These are phyloP conservation scores for Argyrosomus japonicus DNA, from an alignment of 2,113 vertebrate genomes.

Conservation along the genomic window DNA sequence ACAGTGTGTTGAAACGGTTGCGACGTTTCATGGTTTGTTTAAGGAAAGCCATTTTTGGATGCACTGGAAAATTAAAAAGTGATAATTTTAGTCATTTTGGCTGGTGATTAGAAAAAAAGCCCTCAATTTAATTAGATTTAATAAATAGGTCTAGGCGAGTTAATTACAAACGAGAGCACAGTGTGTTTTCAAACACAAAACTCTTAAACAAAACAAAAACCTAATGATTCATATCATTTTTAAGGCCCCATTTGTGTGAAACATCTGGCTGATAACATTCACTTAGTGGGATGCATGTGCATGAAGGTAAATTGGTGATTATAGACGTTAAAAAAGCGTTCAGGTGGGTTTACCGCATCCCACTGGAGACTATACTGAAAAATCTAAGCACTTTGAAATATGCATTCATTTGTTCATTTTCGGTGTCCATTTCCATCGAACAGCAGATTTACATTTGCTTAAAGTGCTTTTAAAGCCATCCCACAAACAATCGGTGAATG, in stretches of 20 bases:
- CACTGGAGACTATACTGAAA: slow-evolving; percentile 4
- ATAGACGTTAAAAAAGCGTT: slow-evolving; percentile 23
- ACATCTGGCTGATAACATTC: slow-evolving; percentile 48
- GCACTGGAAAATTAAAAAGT: not conserved
- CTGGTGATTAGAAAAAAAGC: not conserved
- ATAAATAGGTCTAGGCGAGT: slow-evolving; percentile 10
- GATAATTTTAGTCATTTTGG: not conserved
- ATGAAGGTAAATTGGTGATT: slow-evolving; percentile 40
- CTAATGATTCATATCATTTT: slow-evolving; percentile 37
- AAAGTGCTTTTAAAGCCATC: slow-evolving; percentile 51
- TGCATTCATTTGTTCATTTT: slow-evolving; percentile 29
- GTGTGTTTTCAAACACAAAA: slow-evolving; percentile 6
- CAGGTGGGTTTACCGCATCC: slow-evolving; percentile 30
- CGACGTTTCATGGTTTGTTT: slow-evolving; percentile 12
- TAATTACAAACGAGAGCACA: not conserved
- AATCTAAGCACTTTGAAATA: slow-evolving; percentile 22
- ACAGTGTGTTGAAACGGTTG: not conserved
- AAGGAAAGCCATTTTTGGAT: not conserved
- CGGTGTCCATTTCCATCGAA: slow-evolving; percentile 43
- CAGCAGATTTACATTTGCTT: slow-evolving; percentile 54
- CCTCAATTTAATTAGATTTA: slow-evolving; percentile 4
- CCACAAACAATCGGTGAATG: slow-evolving; percentile 43
- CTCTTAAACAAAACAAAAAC: slow-evolving; percentile 23
- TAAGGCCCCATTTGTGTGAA: slow-evolving; percentile 15
- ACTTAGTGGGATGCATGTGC: slow-evolving; percentile 2